Base-by-base conservation (phyloP, 92 coral and sea anemone species). In the Phenganax marumi region DNA sequence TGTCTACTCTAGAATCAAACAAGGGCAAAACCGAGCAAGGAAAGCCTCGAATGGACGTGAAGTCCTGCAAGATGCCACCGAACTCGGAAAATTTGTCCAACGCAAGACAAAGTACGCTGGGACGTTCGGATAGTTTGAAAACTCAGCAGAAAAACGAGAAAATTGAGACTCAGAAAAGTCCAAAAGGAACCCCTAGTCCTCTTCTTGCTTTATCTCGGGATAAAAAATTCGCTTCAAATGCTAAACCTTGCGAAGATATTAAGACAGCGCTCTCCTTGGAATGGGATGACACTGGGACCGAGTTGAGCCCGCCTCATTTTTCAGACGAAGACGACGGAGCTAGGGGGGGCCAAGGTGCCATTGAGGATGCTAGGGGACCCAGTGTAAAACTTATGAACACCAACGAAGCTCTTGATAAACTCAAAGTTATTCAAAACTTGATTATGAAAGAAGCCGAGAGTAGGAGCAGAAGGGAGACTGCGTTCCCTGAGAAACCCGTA, bases 281-380 rank as follows among this genome's bases (percentile, higher is more conserved):
- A 61, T 78, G 83, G 83, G 83, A 78, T 63, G 83, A 78, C 43
- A 50, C 53, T 46, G 83, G 83, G 73, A 78, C 83, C 18, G 83
- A 78, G 73, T 19, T 78, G 17, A 78, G 57, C 46, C 72, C 73
- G 47, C 73, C 83, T 18, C 61, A 78, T 23, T 61, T 78, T 58
- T 78, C 83, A n/a, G 83, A 78, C 33, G 83, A 78, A 10, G 83
- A 78, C 14, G 83, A 78, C 0, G 68, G 24, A 6, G 17, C 43
- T 25, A 65, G 66, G 43, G 14, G 26, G 21, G 47, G 13, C 10
- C 6, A 12, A 13, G 83, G 58, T 17, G 83, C 43, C 33, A 47
- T 66, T 18, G 73, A 39, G 26, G 80, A 51, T 49, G 33, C 19
- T 21, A 78, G 83, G 73, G 46, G 73, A 78, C 83, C 83, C 3